Conservation (phyloP, 2,113 vertebrate genomes). For the Erythrolamprus reginae region DNA sequence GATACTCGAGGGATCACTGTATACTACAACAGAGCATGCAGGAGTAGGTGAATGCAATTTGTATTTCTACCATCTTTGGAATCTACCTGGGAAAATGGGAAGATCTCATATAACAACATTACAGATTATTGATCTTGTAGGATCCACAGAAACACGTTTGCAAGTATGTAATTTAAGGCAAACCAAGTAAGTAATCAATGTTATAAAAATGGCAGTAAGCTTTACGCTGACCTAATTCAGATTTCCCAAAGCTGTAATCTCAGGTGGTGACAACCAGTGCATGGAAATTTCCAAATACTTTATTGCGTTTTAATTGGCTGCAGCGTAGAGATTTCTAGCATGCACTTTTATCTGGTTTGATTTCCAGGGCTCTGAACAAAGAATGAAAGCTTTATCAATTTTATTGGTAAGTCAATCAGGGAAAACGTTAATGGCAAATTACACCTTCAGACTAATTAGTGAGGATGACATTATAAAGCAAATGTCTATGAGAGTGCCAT, state of each 20-base stretch:
- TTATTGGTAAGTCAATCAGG: background rate
- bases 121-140: background rate
- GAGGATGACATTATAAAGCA: background rate
- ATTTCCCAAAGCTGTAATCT: background rate
- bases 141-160: background rate
- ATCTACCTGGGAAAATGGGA: background rate
- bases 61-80: background rate
- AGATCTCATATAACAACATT: background rate
- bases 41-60: background rate
- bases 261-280: background rate
- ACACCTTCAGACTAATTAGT: background rate
- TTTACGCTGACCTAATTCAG: background rate
- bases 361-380: background rate
- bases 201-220: background rate
- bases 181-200: background rate
- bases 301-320: background rate
- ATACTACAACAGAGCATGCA: background rate
- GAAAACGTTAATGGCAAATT: background rate
- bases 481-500: background rate
- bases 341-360: background rate
- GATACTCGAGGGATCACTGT: too few relatives aligned
- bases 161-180: background rate
- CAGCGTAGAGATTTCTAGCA: background rate
- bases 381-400: background rate
- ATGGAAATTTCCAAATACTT: background rate